These are phyloP conservation scores for Tetragnatha montana DNA, from an alignment of 2,888 invertebrate genomes.

Conservation along the genomic window DNA sequence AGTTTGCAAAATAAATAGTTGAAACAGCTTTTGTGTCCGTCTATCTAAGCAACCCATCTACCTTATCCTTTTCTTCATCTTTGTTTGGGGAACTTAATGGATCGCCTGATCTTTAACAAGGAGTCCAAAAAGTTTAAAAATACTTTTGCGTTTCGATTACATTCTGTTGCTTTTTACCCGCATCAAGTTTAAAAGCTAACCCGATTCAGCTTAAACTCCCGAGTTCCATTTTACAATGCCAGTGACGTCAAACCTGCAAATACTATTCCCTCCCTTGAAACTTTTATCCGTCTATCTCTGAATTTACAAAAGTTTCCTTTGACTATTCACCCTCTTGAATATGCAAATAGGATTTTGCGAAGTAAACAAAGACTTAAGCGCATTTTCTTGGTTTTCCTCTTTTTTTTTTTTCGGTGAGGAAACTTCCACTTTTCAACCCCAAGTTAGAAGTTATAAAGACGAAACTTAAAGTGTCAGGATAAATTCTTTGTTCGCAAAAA, in stretches of 20 bases:
- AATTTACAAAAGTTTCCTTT: neutral
- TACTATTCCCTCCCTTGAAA: neutral
- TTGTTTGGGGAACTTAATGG: too few relatives aligned
- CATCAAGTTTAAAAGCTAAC: neutral
- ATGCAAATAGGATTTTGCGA: neutral
- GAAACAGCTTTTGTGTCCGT: too few relatives aligned
- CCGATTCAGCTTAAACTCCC: neutral
- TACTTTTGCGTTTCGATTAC: too few relatives aligned
- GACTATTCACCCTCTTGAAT: neutral
- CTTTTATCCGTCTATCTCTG: neutral
- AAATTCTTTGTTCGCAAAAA: neutral
- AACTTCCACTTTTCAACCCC: neutral
- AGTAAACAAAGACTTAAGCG: neutral
- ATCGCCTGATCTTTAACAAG: too few relatives aligned
- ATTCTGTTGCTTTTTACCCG: neutral
- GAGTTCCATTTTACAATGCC: neutral
- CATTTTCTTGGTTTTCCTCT: too few relatives aligned
- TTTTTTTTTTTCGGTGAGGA: neutral
- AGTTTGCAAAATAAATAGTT: too few relatives aligned
- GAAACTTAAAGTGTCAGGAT: neutral
- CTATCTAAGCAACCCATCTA: too few relatives aligned
- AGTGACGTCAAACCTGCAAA: neutral
- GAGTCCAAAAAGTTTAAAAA: too few relatives aligned
- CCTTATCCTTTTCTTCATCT: too few relatives aligned
- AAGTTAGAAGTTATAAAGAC: neutral